Conservation (phyloP, 2,888 invertebrate genomes). For the Phaedon cochleariae region DNA sequence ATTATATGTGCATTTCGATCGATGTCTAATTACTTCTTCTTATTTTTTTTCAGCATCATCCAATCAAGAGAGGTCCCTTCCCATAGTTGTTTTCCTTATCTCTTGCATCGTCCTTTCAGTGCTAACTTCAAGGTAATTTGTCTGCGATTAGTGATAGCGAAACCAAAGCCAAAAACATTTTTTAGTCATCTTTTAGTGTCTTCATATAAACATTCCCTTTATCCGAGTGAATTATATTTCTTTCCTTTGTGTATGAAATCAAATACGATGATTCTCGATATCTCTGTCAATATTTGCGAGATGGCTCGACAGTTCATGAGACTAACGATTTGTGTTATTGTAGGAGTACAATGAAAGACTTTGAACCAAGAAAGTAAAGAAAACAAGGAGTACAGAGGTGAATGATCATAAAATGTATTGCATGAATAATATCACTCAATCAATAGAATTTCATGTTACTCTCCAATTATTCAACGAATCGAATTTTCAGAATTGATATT, state of each 20-base stretch:
- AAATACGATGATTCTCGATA: not conserved
- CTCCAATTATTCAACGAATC: too few relatives aligned
- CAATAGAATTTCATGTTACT: too few relatives aligned
- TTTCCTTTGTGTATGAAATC: not conserved
- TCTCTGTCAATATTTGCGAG: not conserved
- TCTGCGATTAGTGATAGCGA: not conserved
- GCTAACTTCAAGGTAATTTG: not conserved
- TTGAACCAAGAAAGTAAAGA: not conserved
- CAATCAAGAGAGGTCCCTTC: not conserved
- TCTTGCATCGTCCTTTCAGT: not conserved
- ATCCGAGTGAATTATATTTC: not conserved
- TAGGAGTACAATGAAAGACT: not conserved
- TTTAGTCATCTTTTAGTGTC: not conserved
- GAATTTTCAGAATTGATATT: too few relatives aligned
- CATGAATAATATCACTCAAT: too few relatives aligned
- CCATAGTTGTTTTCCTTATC: not conserved
- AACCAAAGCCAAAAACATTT: constrained; percentile 1
- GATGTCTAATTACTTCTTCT: too few relatives aligned
- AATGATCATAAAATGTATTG: too few relatives aligned
- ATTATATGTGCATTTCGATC: too few relatives aligned
- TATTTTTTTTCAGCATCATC: not conserved
- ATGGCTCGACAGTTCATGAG: not conserved
- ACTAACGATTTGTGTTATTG: not conserved
- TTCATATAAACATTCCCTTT: not conserved
- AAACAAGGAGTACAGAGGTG: not conserved